These are phyloP conservation scores for Oligia fasciuncula DNA, from an alignment of 2,888 invertebrate genomes.

Conservation along the genomic window DNA sequence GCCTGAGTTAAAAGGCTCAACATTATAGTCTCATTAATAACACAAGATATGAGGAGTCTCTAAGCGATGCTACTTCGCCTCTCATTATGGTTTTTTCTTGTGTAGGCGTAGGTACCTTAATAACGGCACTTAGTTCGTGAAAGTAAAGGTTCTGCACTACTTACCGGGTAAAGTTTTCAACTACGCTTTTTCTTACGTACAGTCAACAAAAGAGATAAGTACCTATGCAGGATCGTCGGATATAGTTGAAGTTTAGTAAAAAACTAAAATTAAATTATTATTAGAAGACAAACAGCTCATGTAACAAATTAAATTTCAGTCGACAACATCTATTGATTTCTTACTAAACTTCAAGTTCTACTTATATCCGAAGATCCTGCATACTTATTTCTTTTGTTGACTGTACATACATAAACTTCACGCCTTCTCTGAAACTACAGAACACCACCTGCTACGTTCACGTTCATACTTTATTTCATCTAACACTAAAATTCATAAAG, in stretches of 20 bases:
- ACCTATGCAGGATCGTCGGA: too few relatives aligned
- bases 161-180: background rate
- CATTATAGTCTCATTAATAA: slow-evolving; percentile 69
- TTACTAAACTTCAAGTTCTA: too few relatives aligned
- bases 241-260: too few relatives aligned
- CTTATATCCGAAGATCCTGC: too few relatives aligned
- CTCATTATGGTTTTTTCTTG: slow-evolving; percentile 37
- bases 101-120: slow-evolving; percentile 13
- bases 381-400: too few relatives aligned
- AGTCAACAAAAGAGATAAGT: too few relatives aligned
- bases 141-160: background rate
- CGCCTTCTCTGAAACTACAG: background rate
- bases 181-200: background rate
- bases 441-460: background rate
- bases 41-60: slow-evolving; percentile 60
- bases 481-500: background rate
- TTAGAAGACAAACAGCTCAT: too few relatives aligned
- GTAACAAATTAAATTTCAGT: too few relatives aligned
- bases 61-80: slow-evolving; percentile 30
- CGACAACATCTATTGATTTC: too few relatives aligned
- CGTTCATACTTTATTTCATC: background rate
- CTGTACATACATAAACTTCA: background rate
- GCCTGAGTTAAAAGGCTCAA: slow-evolving; percentile 72
- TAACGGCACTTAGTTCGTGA: background rate
- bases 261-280: too few relatives aligned